Conservation (phyloP, 2,888 invertebrate species). For the Drosophila mercatorum region DNA sequence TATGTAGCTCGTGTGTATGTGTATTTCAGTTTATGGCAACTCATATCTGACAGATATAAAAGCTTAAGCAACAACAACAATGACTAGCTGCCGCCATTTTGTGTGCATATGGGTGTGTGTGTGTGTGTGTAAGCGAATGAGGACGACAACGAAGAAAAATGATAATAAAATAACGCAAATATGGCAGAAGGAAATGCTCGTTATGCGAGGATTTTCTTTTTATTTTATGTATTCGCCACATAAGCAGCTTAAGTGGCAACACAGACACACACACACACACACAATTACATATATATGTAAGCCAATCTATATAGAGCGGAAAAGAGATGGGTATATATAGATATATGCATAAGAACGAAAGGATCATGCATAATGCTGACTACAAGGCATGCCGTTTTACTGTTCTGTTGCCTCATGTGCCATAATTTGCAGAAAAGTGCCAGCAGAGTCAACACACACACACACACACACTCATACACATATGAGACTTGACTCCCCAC, state of each 20-base stretch:
- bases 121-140: slow-evolving; percentile 45
- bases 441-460: slow-evolving; percentile 36
- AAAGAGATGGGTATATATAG: slow-evolving; percentile 35
- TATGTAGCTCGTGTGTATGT: slow-evolving; percentile 22
- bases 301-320: slow-evolving; percentile 17
- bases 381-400: slow-evolving; percentile 46
- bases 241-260: slow-evolving; percentile 80
- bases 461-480: slow-evolving; percentile 13
- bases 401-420: slow-evolving; percentile 68
- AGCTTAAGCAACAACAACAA: slow-evolving; percentile 25
- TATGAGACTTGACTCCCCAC: slow-evolving; percentile 1
- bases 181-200: slow-evolving; percentile 81
- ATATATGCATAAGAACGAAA: slow-evolving; percentile 69
- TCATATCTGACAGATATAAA: slow-evolving; percentile 81
- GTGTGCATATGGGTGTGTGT: slow-evolving; percentile 6
- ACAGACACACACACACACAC: slow-evolving; percentile 31
- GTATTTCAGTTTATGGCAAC: slow-evolving; percentile 77
- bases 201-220: slow-evolving; percentile 77
- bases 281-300: slow-evolving; percentile 14
- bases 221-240: slow-evolving; percentile 79
- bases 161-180: slow-evolving; percentile 82
- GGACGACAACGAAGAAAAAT: slow-evolving; percentile 67
- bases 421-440: slow-evolving; percentile 80
- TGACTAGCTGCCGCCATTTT: slow-evolving; percentile 50
- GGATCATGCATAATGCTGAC: slow-evolving; percentile 77